A percentile compares a stretch with the other conserved stretches of the same genome.
phyloP scores from a whole-genome alignment of 2,888 invertebrate genomes.

The Actias luna region DNA sequence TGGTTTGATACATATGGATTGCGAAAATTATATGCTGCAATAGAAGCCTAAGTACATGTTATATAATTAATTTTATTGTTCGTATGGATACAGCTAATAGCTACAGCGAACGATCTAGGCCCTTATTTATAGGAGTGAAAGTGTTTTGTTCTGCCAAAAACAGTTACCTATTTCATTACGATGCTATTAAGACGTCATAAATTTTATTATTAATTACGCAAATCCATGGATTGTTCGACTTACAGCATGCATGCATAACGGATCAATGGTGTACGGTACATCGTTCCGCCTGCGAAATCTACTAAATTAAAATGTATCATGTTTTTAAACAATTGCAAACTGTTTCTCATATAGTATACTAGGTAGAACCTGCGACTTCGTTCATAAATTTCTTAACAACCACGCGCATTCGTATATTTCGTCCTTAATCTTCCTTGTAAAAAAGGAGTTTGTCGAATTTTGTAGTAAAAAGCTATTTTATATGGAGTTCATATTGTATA shows the following conservation, averaged over 20 bases:
- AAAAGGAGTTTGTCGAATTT: too few relatives aligned
- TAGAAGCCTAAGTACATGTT: neutral
- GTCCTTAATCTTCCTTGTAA: too few relatives aligned
- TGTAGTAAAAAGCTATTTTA: too few relatives aligned
- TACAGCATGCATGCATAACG: neutral
- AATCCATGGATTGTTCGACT: too few relatives aligned
- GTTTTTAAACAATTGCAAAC: neutral
- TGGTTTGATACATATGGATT: too few relatives aligned
- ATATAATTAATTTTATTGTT: slow-evolving; percentile 1
- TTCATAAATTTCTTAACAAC: too few relatives aligned
- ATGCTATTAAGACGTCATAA: neutral
- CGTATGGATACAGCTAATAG: neutral
- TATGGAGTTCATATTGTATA: too few relatives aligned
- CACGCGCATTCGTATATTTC: too few relatives aligned
- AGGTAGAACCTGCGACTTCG: too few relatives aligned
- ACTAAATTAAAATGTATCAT: neutral
- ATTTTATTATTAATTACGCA: neutral
- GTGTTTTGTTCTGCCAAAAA: neutral
- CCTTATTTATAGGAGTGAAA: neutral
- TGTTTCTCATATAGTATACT: too few relatives aligned
- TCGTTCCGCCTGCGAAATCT: neutral
- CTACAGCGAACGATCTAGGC: neutral
- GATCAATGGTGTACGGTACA: too few relatives aligned
- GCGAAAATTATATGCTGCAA: slow-evolving; percentile 1
- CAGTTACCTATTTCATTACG: neutral